phyloP scores from a whole-genome alignment of 2,888 invertebrate species.

The Folsomia candida region DNA sequence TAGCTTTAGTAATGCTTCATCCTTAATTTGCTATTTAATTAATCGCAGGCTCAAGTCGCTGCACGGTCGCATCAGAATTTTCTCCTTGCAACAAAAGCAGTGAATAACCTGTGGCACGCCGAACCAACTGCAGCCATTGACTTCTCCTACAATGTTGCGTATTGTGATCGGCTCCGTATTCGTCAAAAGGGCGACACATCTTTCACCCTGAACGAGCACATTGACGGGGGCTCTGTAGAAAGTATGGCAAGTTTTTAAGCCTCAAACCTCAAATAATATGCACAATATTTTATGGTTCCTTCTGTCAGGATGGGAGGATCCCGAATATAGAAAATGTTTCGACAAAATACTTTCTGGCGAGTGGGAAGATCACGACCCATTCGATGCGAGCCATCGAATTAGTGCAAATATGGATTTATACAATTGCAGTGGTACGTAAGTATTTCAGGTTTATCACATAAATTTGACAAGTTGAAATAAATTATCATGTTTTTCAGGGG shows the following conservation, averaged over 20 bases:
- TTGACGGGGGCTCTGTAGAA: conserved; percentile 30
- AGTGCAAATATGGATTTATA: conserved; percentile 26
- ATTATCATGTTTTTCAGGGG: conserved; percentile 22
- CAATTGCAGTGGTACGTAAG: conserved; percentile 22
- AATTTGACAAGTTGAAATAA: not conserved
- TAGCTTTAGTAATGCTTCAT: too few species aligned
- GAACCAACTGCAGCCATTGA: conserved; percentile 16
- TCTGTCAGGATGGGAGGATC: conserved; percentile 27
- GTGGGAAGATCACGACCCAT: conserved; percentile 27
- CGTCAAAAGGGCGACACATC: conserved; percentile 15
- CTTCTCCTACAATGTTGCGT: conserved; percentile 15
- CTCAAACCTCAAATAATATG: not conserved
- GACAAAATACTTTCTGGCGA: conserved; percentile 25
- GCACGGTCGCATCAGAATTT: conserved; percentile 30
- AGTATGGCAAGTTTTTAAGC: not conserved
- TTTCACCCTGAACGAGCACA: conserved; percentile 25
- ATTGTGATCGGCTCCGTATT: conserved; percentile 28
- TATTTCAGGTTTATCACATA: not conserved
- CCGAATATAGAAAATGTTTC: conserved; percentile 25
- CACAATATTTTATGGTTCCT: not conserved
- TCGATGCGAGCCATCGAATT: conserved; percentile 26
- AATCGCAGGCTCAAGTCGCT: conserved; percentile 14
- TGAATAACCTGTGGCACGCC: conserved; percentile 27
- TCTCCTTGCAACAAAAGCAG: conserved; percentile 11
- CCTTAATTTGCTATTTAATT: too few species aligned